Percentiles rank a stretch among this genome's conserved stretches.
Evolutionary conservation across 2,113 vertebrate species (phyloP).

Genomic region (Psilopsiagon aurifrons): DNA sequence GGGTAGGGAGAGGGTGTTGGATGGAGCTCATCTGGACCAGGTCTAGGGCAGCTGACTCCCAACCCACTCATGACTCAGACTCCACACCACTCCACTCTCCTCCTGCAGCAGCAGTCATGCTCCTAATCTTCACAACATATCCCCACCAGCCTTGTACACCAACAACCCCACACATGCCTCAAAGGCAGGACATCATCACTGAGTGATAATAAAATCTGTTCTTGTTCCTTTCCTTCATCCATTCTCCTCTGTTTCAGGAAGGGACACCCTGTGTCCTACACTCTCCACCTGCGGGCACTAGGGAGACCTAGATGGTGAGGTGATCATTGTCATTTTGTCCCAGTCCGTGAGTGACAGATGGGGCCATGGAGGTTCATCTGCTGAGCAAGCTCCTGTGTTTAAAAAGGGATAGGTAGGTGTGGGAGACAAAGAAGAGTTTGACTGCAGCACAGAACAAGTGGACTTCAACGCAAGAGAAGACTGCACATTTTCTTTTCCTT

Average conservation of each 20-base stretch:
- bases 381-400: neutral
- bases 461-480: neutral
- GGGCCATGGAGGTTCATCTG: neutral
- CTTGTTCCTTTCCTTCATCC: neutral
- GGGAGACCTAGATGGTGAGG: neutral
- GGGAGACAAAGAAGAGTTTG: neutral
- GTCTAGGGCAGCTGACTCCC: neutral
- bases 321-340: neutral
- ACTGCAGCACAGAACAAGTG: neutral
- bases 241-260: neutral
- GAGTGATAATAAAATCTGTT: neutral
- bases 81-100: neutral
- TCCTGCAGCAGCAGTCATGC: neutral
- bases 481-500: slow-evolving; percentile 54
- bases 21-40: neutral
- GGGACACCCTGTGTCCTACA: fast-evolving
- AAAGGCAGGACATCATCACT: neutral
- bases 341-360: neutral
- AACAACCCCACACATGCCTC: neutral
- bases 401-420: neutral
- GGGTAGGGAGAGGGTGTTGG: neutral
- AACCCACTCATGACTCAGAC: neutral
- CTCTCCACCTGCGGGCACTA: neutral
- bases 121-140: neutral
- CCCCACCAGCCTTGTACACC: neutral